A percentile compares a stretch with the other conserved stretches of the same genome.
phyloP scores from a whole-genome alignment of 1,140 invertebrate genomes.

The Meloidogyne chitwoodi region DNA sequence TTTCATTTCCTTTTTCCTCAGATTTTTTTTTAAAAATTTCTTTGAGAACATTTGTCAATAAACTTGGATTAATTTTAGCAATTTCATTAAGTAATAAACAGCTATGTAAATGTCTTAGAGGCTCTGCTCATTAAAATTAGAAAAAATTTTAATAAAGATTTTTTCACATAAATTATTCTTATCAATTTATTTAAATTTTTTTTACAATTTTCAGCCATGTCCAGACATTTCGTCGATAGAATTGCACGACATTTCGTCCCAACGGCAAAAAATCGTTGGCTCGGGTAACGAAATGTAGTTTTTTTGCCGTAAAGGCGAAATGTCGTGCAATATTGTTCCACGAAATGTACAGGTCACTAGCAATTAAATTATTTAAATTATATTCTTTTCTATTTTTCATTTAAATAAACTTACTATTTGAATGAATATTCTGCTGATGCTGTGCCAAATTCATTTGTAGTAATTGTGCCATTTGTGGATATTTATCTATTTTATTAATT shows the following conservation, averaged over 20 bases:
- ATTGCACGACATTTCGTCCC: no score
- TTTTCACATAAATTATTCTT: background rate
- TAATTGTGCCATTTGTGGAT: slow-evolving; percentile 20
- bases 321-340: no score
- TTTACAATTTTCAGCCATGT: no score
- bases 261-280: no score
- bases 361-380: no score
- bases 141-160: background rate
- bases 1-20: background rate
- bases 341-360: no score
- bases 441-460: slow-evolving; percentile 19
- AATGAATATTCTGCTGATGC: slow-evolving; percentile 4
- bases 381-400: no score
- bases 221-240: no score
- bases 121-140: background rate
- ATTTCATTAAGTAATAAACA: slow-evolving; percentile 1
- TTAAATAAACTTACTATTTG: background rate
- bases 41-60: background rate
- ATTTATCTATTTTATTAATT: slow-evolving; percentile 17
- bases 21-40: background rate
- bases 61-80: background rate
- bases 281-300: no score
- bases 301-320: no score
- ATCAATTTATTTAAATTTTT: background rate
- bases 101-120: slow-evolving; percentile 1